phyloP scores from a whole-genome alignment of 2,797 vertebrate genomes.

The Orientallactaga sibirica region DNA sequence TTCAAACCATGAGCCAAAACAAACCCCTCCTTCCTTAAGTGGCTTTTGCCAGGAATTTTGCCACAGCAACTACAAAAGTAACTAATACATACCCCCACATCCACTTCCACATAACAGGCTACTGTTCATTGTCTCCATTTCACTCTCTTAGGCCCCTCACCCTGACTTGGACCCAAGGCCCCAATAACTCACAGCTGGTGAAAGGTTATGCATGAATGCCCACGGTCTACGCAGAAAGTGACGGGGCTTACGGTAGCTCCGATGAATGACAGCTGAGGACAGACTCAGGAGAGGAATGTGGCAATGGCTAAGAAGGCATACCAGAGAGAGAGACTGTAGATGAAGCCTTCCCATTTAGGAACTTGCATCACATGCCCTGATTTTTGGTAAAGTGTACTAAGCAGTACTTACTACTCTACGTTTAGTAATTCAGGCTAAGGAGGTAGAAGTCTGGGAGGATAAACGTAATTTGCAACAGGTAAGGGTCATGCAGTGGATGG shows the following conservation, averaged over 20 bases:
- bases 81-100: background rate
- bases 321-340: background rate
- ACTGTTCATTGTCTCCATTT: background rate
- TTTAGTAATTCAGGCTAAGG: background rate
- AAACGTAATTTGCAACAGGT: background rate
- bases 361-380: background rate
- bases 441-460: background rate
- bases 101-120: background rate
- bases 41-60: background rate
- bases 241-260: background rate
- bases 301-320: background rate
- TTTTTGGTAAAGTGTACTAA: background rate
- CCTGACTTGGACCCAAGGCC: background rate
- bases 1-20: background rate
- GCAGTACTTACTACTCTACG: background rate
- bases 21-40: background rate
- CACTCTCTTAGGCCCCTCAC: fast-evolving
- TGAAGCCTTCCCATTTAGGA: background rate
- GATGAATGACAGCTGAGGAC: background rate
- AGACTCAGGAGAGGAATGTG: background rate
- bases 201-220: background rate
- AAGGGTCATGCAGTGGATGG: background rate
- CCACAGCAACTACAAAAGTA: background rate
- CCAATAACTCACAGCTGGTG: background rate
- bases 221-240: background rate